A percentile compares a stretch with the other conserved stretches of the same genome.
These are phyloP conservation scores for Stegodyphus mimosarum DNA, from an alignment of 1,140 invertebrate genomes.

Conservation along the genomic window DNA sequence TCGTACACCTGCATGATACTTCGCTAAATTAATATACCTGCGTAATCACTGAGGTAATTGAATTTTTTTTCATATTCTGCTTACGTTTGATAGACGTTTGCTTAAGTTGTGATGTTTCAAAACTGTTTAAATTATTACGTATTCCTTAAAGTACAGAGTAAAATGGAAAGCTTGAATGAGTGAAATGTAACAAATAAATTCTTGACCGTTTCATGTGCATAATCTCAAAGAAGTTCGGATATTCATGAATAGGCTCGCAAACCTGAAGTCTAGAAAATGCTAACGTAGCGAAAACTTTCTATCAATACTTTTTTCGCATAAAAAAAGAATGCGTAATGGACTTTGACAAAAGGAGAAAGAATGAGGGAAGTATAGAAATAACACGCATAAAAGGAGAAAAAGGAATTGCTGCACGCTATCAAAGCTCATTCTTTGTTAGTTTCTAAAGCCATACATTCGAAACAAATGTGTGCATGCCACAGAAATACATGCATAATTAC, in stretches of 20 bases:
- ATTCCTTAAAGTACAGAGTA: not conserved
- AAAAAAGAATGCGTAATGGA: constrained; percentile 53
- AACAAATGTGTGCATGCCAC: constrained; percentile 11
- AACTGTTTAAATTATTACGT: not conserved
- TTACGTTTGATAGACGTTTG: too few relatives aligned
- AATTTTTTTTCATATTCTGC: too few relatives aligned
- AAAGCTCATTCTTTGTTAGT: not conserved
- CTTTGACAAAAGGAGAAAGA: constrained; percentile 25
- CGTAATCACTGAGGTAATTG: too few relatives aligned
- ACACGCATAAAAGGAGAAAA: constrained; percentile 4
- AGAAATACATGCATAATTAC: not conserved
- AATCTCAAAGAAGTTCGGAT: constrained; percentile 47
- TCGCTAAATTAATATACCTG: too few relatives aligned
- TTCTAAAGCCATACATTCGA: not conserved
- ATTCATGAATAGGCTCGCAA: constrained; percentile 32
- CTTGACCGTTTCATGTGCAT: constrained; percentile 20
- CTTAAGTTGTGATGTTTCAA: too few relatives aligned
- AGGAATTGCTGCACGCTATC: not conserved
- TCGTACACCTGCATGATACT: too few relatives aligned
- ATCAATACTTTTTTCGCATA: constrained; percentile 52
- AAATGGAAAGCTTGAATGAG: not conserved
- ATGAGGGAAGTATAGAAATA: constrained; percentile 12
- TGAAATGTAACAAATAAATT: constrained; percentile 9
- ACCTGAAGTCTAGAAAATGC: constrained; percentile 27
- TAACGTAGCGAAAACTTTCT: constrained; percentile 53